A percentile compares a stretch with the other conserved stretches of the same genome.
Evolutionary conservation across 2,113 vertebrate species (phyloP).

Genomic region (Perognathus longimembris): DNA sequence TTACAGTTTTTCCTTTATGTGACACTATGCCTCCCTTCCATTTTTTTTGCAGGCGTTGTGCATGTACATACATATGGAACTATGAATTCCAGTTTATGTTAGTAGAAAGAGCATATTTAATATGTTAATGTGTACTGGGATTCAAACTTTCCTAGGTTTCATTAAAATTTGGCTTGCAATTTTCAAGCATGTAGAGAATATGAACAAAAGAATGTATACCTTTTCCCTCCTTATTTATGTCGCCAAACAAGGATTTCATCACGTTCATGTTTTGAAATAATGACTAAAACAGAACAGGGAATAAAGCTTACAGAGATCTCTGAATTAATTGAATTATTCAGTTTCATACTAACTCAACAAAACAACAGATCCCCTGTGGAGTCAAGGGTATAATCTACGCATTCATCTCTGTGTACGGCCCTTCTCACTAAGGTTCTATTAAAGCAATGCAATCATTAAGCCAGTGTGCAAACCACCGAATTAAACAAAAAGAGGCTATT

Average conservation of each 20-base stretch:
- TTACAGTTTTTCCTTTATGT: not conserved
- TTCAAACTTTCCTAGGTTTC: slow-evolving; percentile 13
- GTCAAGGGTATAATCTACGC: slow-evolving; percentile 59
- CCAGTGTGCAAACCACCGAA: slow-evolving; percentile 71
- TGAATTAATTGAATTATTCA: slow-evolving; percentile 78
- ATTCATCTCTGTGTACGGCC: slow-evolving; percentile 46
- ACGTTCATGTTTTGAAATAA: slow-evolving; percentile 57
- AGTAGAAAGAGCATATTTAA: slow-evolving; percentile 57
- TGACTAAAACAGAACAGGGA: slow-evolving; percentile 57
- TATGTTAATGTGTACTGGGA: not conserved
- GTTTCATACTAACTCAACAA: slow-evolving; percentile 49
- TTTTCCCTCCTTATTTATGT: slow-evolving; percentile 47
- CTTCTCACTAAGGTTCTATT: slow-evolving; percentile 62
- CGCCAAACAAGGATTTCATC: slow-evolving; percentile 37
- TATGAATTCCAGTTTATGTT: slow-evolving; percentile 18
- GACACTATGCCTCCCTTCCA: not conserved
- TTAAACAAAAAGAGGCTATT: slow-evolving; percentile 74
- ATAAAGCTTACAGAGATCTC: slow-evolving; percentile 67
- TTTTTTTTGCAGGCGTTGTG: slow-evolving; percentile 45
- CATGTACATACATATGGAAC: slow-evolving; percentile 59
- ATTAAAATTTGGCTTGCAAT: slow-evolving; percentile 31
- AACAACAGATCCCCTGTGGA: slow-evolving; percentile 50
- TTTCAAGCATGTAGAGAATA: slow-evolving; percentile 33
- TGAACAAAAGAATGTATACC: slow-evolving; percentile 30
- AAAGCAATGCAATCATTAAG: slow-evolving; percentile 54